These are phyloP conservation scores for Corynorhinus townsendii DNA, from an alignment of 2,113 vertebrate species.

Conservation along the genomic window DNA sequence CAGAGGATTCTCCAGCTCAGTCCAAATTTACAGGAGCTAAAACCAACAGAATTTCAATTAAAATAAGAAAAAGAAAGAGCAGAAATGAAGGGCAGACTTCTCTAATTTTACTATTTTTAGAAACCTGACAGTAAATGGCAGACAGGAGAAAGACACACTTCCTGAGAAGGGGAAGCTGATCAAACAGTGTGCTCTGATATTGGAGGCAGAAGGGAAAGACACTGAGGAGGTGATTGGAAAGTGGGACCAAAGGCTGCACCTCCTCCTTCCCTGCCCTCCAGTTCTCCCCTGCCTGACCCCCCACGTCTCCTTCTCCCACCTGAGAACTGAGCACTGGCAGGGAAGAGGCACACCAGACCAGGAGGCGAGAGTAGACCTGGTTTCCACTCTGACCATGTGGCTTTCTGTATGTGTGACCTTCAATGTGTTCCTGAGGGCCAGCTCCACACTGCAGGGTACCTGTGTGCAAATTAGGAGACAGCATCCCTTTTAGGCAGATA, in stretches of 20 bases:
- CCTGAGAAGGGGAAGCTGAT: neutral
- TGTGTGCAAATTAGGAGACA: neutral
- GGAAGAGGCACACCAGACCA: neutral
- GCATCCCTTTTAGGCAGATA: too few relatives aligned
- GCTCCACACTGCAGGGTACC: neutral
- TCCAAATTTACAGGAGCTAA: constrained; percentile 55
- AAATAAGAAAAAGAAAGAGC: constrained; percentile 22
- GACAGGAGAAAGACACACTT: neutral
- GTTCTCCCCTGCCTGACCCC: too few relatives aligned
- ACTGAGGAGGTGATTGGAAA: neutral
- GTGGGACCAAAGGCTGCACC: neutral
- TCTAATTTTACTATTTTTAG: constrained; percentile 65
- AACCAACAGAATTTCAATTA: constrained; percentile 55
- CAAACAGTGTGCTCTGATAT: neutral
- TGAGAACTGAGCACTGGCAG: neutral
- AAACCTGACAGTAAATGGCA: neutral
- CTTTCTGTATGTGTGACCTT: neutral
- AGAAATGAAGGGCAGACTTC: constrained; percentile 38
- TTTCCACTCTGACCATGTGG: neutral
- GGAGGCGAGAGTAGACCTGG: neutral
- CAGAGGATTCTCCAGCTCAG: constrained; percentile 16
- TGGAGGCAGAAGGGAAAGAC: neutral
- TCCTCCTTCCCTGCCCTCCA: neutral
- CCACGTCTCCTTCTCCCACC: neutral
- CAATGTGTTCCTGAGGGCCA: neutral